These are phyloP conservation scores for Hecatera dysodea DNA, from an alignment of 2,888 invertebrate genomes.

Conservation along the genomic window DNA sequence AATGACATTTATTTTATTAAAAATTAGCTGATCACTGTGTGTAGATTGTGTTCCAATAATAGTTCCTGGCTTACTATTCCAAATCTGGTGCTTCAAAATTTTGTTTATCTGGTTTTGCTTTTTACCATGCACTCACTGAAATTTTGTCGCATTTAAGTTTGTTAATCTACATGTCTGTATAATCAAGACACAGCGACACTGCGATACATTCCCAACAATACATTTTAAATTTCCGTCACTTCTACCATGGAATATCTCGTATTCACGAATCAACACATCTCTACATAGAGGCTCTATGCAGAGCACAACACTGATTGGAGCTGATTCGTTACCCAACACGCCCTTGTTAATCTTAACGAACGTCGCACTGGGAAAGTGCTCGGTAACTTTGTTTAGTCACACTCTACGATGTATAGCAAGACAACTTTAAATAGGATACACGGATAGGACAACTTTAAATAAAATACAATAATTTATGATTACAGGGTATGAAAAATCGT, in stretches of 20 bases:
- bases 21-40: too few species aligned
- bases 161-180: too few species aligned
- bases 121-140: too few species aligned
- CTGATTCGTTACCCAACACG: conserved; percentile 67
- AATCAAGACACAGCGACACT: neutral
- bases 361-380: conserved; percentile 62
- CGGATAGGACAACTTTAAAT: conserved; percentile 27
- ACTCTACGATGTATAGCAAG: conserved; percentile 37
- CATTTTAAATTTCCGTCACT: neutral
- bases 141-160: too few species aligned
- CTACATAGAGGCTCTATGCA: conserved; percentile 37
- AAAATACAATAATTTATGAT: neutral
- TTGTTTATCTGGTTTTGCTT: too few species aligned
- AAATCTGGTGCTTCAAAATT: too few species aligned
- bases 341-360: conserved; percentile 75
- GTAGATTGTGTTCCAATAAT: too few species aligned
- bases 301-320: conserved; percentile 63
- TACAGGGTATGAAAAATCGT: too few species aligned
- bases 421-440: conserved; percentile 22
- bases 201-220: too few species aligned
- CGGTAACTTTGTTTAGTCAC: conserved; percentile 64
- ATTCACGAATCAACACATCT: conserved; percentile 21
- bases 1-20: too few species aligned
- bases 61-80: too few species aligned
- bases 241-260: neutral